Evolutionary conservation across 2,888 invertebrate genomes (phyloP), one percentile per base, ranked within the genome.

Genomic region (Drosophila antonietae): DNA sequence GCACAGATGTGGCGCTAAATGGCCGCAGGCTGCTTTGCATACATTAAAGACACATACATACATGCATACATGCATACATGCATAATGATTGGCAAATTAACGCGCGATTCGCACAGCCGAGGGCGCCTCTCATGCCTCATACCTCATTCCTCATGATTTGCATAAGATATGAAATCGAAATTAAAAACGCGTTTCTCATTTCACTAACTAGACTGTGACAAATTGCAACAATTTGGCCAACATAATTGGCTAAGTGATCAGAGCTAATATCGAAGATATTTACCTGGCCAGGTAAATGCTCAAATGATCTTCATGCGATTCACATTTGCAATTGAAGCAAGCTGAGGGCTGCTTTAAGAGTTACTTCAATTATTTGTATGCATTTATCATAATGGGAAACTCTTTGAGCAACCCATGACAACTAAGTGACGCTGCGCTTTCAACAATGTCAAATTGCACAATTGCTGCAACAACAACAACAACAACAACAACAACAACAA

Each of bases 391-490:
- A 6, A 6, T n/a, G n/a, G 5, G 12, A 12, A 59, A 73, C 55
- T 51, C 10, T 10, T 61, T 18, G 20, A 56, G 20, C 58, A n/a
- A 2, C 64, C 61, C 62, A 20, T 39, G 56, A 46, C 23, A 18
- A 23, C 46, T 66, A 44, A 75, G 72, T 80, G 80, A 75, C 68
- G 62, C 33, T 65, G 68, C 73, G 70, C 56, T 68, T 76, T 76
- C n/a, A 74, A 66, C 80, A 80, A 80, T 80, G 80, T 77, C 80
- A 80, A 78, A 74, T 74, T 80, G 65, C 69, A 76, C 65, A 77
- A 80, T 67, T 72, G 78, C 28, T 28, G 28, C 28, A 64, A 74
- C 68, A 57, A 57, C 62, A 62, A 49, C 37, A 59, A 55, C 47
- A 49, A 64, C 15, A 39, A 62, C 52, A 44, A 33, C 51, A 61